Conservation (phyloP, 1,140 invertebrate species). For the Sinonovacula constricta region DNA sequence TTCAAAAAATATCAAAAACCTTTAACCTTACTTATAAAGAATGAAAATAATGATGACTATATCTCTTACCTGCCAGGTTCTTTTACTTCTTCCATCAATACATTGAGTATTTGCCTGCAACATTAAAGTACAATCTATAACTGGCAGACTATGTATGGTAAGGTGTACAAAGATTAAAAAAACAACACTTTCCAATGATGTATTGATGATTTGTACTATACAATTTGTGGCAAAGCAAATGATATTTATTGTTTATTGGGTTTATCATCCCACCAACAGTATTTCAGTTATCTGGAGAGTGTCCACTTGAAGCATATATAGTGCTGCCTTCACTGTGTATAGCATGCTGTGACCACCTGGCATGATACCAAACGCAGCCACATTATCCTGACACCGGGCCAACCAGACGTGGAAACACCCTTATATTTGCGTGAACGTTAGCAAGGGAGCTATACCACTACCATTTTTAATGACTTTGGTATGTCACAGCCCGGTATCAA, state of each 20-base stretch:
- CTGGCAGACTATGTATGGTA: too few relatives aligned
- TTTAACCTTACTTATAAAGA: too few relatives aligned
- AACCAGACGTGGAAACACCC: not conserved
- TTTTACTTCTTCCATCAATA: constrained; percentile 96
- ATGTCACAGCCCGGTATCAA: too few relatives aligned
- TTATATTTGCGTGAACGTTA: constrained; percentile 3
- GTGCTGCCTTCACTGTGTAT: constrained; percentile 95
- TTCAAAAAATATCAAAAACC: too few relatives aligned
- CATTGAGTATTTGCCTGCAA: constrained; percentile 66
- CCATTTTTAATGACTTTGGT: not conserved
- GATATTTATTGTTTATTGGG: too few relatives aligned
- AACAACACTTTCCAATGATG: too few relatives aligned
- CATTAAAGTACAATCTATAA: not conserved
- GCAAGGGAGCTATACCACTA: not conserved
- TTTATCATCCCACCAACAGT: not conserved
- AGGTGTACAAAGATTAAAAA: too few relatives aligned
- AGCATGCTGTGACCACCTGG: constrained; percentile 95
- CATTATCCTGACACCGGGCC: constrained; percentile 42
- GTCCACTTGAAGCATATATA: constrained; percentile 86
- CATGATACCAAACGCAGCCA: constrained; percentile 88
- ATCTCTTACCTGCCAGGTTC: constrained; percentile 90
- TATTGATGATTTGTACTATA: too few relatives aligned
- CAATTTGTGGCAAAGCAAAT: too few relatives aligned
- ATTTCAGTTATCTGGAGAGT: not conserved
- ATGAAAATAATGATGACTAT: too few relatives aligned